Percentiles rank a stretch among this genome's conserved stretches.
Evolutionary conservation across 2,113 vertebrate species (phyloP).

Genomic region (Cephalopterus ornatus): DNA sequence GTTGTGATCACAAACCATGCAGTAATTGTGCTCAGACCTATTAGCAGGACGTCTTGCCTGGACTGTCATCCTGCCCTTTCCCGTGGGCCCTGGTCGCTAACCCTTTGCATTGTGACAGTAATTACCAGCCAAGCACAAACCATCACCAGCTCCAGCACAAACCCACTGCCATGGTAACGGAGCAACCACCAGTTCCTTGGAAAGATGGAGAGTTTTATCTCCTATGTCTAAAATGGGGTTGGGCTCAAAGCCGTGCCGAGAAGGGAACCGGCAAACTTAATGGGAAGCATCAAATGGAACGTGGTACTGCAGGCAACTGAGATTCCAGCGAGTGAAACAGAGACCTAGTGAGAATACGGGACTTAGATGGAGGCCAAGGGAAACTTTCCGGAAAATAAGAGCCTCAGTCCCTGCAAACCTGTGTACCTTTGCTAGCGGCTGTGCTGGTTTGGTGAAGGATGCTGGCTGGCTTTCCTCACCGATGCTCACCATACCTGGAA

Average conservation of each 20-base stretch:
- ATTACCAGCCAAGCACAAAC: conserved; percentile 70
- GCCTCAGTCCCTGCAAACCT: not conserved
- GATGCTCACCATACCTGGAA: not conserved
- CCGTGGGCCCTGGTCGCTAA: conserved; percentile 54
- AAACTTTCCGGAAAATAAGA: not conserved
- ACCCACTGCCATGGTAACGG: conserved; percentile 16
- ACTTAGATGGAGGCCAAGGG: not conserved
- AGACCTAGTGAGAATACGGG: not conserved
- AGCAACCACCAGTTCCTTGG: conserved; percentile 46
- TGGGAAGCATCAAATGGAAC: not conserved
- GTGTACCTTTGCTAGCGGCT: not conserved
- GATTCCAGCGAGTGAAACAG: not conserved
- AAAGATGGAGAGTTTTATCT: not conserved
- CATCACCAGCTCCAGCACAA: conserved; percentile 37
- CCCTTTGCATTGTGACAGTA: conserved; percentile 66
- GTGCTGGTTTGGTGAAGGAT: not conserved
- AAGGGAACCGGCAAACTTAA: not conserved
- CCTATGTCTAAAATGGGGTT: not conserved
- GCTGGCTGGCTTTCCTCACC: not conserved
- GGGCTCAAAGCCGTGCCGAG: not conserved
- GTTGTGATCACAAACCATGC: conserved; percentile 59
- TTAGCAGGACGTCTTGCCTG: conserved; percentile 64
- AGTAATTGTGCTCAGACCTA: conserved; percentile 68
- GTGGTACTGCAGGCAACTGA: not conserved
- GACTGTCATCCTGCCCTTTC: conserved; percentile 71